A percentile compares a stretch with the other conserved stretches of the same genome.
phyloP scores from a whole-genome alignment of 2,113 vertebrate species.

The Carassius auratus region DNA sequence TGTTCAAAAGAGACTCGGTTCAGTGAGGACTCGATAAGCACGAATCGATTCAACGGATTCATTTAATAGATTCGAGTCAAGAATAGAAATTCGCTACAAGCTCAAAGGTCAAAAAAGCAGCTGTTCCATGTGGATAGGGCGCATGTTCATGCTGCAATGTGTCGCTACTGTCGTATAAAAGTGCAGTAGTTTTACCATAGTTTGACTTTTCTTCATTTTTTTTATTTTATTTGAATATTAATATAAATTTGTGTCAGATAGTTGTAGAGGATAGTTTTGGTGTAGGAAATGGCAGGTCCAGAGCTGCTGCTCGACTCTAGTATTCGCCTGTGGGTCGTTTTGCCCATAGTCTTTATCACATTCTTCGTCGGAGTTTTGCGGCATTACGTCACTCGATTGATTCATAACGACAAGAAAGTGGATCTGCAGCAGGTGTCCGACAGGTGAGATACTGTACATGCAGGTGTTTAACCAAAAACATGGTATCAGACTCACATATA shows the following conservation, averaged over 20 bases:
- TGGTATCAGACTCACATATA: neutral
- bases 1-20: neutral
- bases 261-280: neutral
- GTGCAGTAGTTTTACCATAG: neutral
- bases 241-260: neutral
- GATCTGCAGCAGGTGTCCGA: slow-evolving; percentile 80
- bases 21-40: neutral
- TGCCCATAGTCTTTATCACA: slow-evolving; percentile 84
- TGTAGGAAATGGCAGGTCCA: slow-evolving; percentile 72
- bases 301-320: slow-evolving; percentile 82
- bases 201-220: neutral
- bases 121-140: slow-evolving; percentile 1
- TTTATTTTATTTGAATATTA: neutral
- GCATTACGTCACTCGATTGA: slow-evolving; percentile 80
- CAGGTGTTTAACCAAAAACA: neutral
- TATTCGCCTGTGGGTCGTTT: slow-evolving; percentile 83
- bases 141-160: neutral
- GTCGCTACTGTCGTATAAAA: neutral
- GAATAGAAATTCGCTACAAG: neutral
- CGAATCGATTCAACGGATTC: neutral
- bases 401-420: slow-evolving; percentile 78
- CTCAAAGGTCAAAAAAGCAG: slow-evolving; percentile 36
- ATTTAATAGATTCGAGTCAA: neutral
- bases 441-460: slow-evolving; percentile 67
- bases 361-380: slow-evolving; percentile 80